Evolutionary conservation across 2,888 invertebrate species (phyloP), one percentile per base, ranked within the genome.

Genomic region (Sicus ferrugineus): DNA sequence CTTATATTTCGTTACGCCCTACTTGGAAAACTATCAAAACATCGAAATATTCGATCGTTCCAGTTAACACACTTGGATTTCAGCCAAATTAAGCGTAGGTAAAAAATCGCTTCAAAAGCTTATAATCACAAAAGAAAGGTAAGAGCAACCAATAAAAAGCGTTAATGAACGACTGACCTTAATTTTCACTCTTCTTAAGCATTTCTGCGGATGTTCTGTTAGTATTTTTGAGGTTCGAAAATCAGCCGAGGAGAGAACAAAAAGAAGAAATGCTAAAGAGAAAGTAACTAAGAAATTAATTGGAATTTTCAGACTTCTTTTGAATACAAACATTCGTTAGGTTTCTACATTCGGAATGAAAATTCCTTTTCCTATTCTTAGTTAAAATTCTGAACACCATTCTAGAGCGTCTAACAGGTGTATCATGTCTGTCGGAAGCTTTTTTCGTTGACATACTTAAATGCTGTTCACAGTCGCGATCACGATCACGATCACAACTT

Each of bases 151-250:
- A n/a, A n/a, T n/a, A n/a, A n/a, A n/a, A 64, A 62, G 46, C 68
- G 64, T 61, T 72, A 68, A 70, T 69, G 46, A 63, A 31, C 48
- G 48, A 30, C 66, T 74, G 68, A 73, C 73, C 73, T 65, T 71
- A 68, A 71, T 69, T 66, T 66, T 66, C 63, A 68, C 58, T 70
- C 64, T 69, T 70, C 62, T 42, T 21, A 14, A 46, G 46, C 14
- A 9, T 9, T 6, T 46, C 14, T 46, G 19, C 9, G n/a, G n/a
- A n/a, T n/a, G n/a, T n/a, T 19, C 3, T 9, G 9, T 14, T 9
- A 46, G 19, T 46, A 46, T 46, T 46, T 46, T 5, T n/a, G n/a
- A n/a, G n/a, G n/a, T n/a, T n/a, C n/a, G n/a, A n/a, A 46, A 16
- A 46, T 14, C n/a, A 46, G n/a, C 19, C 19, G 4, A 46, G 19